A percentile compares a stretch with the other conserved stretches of the same genome.
Conservation (phyloP, 2,888 invertebrate species). For the Drosophila villosipedis region DNA sequence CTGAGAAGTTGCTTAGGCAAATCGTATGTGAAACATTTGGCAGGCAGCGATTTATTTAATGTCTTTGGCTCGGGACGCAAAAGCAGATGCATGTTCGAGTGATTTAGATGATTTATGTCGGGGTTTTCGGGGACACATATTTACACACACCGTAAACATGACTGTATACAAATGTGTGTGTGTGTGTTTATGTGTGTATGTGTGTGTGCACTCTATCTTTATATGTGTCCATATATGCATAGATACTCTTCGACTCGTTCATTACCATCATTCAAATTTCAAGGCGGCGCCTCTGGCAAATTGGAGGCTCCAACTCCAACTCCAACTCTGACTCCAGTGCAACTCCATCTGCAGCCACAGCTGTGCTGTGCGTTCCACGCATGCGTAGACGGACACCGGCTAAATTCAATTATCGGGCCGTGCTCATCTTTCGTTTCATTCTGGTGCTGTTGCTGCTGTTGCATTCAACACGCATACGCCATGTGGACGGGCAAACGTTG, state of each 20-base stretch:
- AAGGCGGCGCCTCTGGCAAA: constrained; percentile 76
- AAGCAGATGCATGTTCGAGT: constrained; percentile 84
- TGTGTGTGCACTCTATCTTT: not conserved
- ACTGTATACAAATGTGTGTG: constrained; percentile 1
- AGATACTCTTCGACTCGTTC: constrained; percentile 38
- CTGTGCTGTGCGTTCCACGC: constrained; percentile 63
- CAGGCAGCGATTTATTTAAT: constrained; percentile 85
- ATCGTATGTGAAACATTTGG: constrained; percentile 84
- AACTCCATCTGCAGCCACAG: constrained; percentile 38
- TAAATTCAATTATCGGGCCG: constrained; percentile 72
- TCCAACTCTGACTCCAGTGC: not conserved
- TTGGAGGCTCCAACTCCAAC: constrained; percentile 58
- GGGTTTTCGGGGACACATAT: constrained; percentile 73
- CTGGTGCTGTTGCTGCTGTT: constrained; percentile 14
- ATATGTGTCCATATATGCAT: constrained; percentile 23
- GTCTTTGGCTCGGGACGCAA: constrained; percentile 64
- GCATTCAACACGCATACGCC: constrained; percentile 75
- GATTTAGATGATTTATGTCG: constrained; percentile 85
- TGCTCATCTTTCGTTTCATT: constrained; percentile 16
- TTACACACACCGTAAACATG: constrained; percentile 53
- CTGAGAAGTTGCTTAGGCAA: constrained; percentile 74
- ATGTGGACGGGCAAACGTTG: constrained; percentile 44
- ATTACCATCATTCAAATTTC: constrained; percentile 70
- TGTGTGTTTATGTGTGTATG: constrained; percentile 1
- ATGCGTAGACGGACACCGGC: constrained; percentile 49